A percentile compares a stretch with the other conserved stretches of the same genome.
phyloP scores from a whole-genome alignment of 1,140 invertebrate species.

The Eueides isabella region DNA sequence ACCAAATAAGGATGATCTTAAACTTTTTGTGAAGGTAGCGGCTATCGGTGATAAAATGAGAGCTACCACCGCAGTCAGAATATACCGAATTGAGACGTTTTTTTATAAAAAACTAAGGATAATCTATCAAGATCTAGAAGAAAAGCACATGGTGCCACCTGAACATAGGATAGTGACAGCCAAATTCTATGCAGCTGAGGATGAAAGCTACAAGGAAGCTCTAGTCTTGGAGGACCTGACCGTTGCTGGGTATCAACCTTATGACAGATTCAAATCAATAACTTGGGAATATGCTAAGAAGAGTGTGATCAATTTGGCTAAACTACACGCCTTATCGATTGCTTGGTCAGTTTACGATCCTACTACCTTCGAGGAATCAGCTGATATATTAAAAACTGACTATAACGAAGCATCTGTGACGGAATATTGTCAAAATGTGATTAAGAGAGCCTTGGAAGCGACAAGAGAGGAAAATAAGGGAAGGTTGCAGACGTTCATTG shows the following conservation, averaged over 20 bases:
- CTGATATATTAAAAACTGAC: slow-evolving; percentile 24
- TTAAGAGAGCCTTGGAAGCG: slow-evolving; percentile 34
- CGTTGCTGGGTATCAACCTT: slow-evolving; percentile 45
- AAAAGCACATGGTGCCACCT: slow-evolving; percentile 41
- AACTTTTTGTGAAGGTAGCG: slow-evolving; percentile 61
- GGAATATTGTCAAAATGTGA: slow-evolving; percentile 25
- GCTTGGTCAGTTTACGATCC: slow-evolving; percentile 46
- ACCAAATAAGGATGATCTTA: slow-evolving; percentile 42
- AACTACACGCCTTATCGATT: slow-evolving; percentile 61
- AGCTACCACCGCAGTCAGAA: slow-evolving; percentile 20
- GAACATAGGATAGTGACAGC: slow-evolving; percentile 44
- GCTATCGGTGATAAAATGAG: slow-evolving; percentile 50
- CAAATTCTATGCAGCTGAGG: slow-evolving; percentile 51
- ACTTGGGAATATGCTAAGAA: slow-evolving; percentile 56
- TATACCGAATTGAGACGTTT: slow-evolving; percentile 54
- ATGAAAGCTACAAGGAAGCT: slow-evolving; percentile 47
- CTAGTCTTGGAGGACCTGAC: slow-evolving; percentile 59
- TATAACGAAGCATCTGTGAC: background rate
- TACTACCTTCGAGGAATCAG: slow-evolving; percentile 41
- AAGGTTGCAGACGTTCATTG: slow-evolving; percentile 31
- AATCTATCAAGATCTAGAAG: slow-evolving; percentile 51
- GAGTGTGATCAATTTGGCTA: slow-evolving; percentile 53
- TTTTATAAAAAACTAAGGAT: slow-evolving; percentile 53
- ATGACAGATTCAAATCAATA: slow-evolving; percentile 55
- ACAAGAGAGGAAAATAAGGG: slow-evolving; percentile 40